These are phyloP conservation scores for Thecocarcelia acutangulata DNA, from an alignment of 2,888 invertebrate species.

Conservation along the genomic window DNA sequence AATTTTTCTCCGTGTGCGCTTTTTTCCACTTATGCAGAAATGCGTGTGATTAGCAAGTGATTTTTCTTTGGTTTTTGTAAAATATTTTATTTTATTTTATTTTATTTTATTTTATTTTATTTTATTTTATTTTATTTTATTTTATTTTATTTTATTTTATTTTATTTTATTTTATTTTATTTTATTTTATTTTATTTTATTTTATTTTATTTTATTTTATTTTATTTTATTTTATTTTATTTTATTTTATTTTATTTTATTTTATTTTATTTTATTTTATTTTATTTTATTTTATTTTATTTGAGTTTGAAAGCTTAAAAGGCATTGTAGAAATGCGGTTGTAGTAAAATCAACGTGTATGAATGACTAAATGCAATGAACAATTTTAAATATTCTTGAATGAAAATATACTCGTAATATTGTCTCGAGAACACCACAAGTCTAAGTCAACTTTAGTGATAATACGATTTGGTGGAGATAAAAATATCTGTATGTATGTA, in stretches of 20 bases:
- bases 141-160: too few species aligned
- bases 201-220: too few species aligned
- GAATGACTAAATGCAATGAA: slow-evolving; percentile 16
- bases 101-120: too few species aligned
- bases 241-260: too few species aligned
- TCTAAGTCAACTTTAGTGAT: slow-evolving; percentile 31
- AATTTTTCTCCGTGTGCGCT: slow-evolving; percentile 19
- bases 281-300: slow-evolving; percentile 20
- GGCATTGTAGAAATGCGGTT: slow-evolving; percentile 40
- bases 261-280: too few species aligned
- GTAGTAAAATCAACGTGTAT: slow-evolving; percentile 13
- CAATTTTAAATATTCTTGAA: slow-evolving; percentile 48
- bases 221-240: too few species aligned
- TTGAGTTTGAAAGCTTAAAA: slow-evolving; percentile 20
- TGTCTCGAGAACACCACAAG: neutral
- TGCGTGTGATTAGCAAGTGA: slow-evolving; percentile 41
- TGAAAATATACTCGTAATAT: slow-evolving; percentile 47
- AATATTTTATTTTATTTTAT: too few species aligned
- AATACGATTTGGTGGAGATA: slow-evolving; percentile 59
- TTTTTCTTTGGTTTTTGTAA: slow-evolving; percentile 12
- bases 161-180: too few species aligned
- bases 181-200: too few species aligned
- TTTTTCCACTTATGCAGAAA: slow-evolving; percentile 14
- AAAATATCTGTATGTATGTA: slow-evolving; percentile 57
- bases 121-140: too few species aligned